These are phyloP conservation scores for Heliconius hermathena DNA, from an alignment of 1,140 invertebrate species.

Conservation along the genomic window DNA sequence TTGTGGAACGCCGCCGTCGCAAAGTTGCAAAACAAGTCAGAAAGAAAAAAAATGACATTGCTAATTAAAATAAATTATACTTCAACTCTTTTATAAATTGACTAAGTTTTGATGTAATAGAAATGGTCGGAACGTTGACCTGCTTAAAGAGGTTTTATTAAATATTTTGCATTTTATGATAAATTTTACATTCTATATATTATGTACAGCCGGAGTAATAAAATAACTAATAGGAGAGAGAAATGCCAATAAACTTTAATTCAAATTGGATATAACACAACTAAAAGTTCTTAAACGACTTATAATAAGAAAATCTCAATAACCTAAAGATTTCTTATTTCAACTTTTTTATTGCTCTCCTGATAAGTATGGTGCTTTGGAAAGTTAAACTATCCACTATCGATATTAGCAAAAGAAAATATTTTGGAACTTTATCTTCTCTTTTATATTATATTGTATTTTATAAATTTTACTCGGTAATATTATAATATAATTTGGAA, in stretches of 20 bases:
- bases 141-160: not conserved
- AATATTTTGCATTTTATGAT: not conserved
- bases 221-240: not conserved
- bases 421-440: not conserved
- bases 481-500: too few species aligned
- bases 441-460: not conserved
- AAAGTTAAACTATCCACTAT: not conserved
- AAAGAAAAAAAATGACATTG: conserved; percentile 10
- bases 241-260: not conserved
- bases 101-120: conserved; percentile 14
- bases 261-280: not conserved
- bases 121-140: not conserved
- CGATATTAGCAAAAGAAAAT: conserved; percentile 1
- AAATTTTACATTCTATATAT: not conserved
- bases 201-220: not conserved
- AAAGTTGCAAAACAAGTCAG: conserved; percentile 12
- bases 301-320: not conserved
- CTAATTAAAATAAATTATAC: conserved; percentile 14
- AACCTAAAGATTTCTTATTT: not conserved
- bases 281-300: not conserved
- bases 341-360: conserved; percentile 1
- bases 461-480: not conserved
- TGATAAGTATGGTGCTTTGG: conserved; percentile 12
- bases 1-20: conserved; percentile 11
- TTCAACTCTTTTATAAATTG: conserved; percentile 11